Percentiles rank a stretch among this genome's conserved stretches.
Conservation (phyloP, 2,113 vertebrate genomes). For the Oriolus oriolus region DNA sequence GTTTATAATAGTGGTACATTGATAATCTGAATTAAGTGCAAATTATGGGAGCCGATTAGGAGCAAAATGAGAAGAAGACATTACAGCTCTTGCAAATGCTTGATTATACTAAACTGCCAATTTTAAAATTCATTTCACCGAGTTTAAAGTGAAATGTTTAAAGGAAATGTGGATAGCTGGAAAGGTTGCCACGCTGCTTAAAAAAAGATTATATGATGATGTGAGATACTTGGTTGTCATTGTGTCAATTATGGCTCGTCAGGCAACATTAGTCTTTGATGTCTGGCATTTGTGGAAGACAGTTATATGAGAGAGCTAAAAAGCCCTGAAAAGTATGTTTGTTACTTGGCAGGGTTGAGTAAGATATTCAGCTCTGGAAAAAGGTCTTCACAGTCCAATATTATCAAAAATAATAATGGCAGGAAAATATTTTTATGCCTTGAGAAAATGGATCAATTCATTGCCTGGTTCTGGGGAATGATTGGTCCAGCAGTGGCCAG, state of each 20-base stretch:
- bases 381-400: background rate
- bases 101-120: constrained; percentile 32
- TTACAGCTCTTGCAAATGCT: background rate
- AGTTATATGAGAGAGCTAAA: background rate
- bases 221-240: constrained; percentile 19
- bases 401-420: too few relatives aligned
- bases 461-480: background rate
- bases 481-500: background rate
- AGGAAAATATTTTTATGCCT: background rate
- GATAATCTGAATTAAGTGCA: constrained; percentile 17
- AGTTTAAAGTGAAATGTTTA: constrained; percentile 16
- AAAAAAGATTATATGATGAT: background rate
- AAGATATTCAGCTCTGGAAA: background rate
- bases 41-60: background rate
- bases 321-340: background rate
- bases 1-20: background rate
- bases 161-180: background rate
- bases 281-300: background rate
- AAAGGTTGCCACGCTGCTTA: background rate
- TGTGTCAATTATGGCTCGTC: constrained; percentile 12
- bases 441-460: background rate
- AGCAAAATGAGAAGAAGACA: constrained; percentile 1
- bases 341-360: background rate
- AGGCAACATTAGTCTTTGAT: constrained; percentile 20
- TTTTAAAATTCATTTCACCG: constrained; percentile 18